Percentiles rank a stretch among this genome's conserved stretches.
Evolutionary conservation across 2,113 vertebrate genomes (phyloP).

Genomic region (Macroglossus sobrinus): DNA sequence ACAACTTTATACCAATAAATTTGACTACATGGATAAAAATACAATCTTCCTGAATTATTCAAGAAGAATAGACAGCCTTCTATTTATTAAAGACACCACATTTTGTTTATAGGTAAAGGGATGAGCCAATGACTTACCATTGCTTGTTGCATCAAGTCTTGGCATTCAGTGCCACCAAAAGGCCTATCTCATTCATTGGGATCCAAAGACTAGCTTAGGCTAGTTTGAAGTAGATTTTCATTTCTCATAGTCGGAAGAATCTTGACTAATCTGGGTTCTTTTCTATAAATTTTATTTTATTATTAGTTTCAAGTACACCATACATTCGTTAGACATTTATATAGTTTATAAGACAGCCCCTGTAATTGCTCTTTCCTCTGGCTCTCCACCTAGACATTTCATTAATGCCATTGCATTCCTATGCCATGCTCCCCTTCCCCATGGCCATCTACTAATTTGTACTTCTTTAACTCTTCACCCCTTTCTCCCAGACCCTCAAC

Average conservation of each 20-base stretch:
- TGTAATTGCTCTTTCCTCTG: too few species aligned
- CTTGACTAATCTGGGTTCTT: not conserved
- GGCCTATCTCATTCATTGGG: not conserved
- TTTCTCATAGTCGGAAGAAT: slow-evolving; percentile 5
- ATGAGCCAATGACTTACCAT: not conserved
- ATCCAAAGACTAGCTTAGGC: not conserved
- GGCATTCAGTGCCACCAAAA: not conserved
- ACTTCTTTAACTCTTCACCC: too few species aligned
- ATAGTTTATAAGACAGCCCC: too few species aligned
- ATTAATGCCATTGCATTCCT: too few species aligned
- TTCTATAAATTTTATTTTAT: too few species aligned
- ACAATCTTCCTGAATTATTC: not conserved
- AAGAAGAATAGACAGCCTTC: not conserved
- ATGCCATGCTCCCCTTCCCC: too few species aligned
- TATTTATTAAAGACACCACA: not conserved
- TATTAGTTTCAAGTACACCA: too few species aligned
- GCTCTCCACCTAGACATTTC: too few species aligned
- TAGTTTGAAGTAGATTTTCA: not conserved
- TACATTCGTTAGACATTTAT: too few species aligned
- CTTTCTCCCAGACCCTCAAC: too few species aligned
- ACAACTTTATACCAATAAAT: not conserved
- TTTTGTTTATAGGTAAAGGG: not conserved
- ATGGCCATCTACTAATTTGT: too few species aligned
- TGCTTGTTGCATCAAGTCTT: not conserved
- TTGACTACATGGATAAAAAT: not conserved